A percentile compares a stretch with the other conserved stretches of the same genome.
These are phyloP conservation scores for Oryzias curvinotus DNA, from an alignment of 2,113 vertebrate genomes.

Conservation along the genomic window DNA sequence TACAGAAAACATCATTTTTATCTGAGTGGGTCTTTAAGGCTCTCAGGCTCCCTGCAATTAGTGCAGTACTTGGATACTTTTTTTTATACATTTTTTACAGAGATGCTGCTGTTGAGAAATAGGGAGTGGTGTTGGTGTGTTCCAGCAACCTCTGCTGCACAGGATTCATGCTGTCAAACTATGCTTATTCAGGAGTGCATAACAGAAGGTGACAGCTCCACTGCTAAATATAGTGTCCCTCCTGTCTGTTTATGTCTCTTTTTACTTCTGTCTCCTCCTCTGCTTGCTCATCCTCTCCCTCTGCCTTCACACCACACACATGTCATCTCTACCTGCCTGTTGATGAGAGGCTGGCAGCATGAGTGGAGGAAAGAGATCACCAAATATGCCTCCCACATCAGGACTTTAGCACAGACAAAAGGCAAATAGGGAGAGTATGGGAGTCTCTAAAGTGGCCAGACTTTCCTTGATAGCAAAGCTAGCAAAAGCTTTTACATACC, in stretches of 20 bases:
- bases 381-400: constrained; percentile 36
- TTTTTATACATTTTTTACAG: constrained; percentile 50
- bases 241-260: constrained; percentile 61
- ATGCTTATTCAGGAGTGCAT: constrained; percentile 69
- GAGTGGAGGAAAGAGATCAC: constrained; percentile 35
- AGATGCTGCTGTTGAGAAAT: constrained; percentile 35
- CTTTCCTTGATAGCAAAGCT: constrained; percentile 27
- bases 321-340: constrained; percentile 45
- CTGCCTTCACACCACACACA: constrained; percentile 47
- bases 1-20: too few relatives aligned
- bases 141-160: constrained; percentile 73
- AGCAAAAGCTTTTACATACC: constrained; percentile 15
- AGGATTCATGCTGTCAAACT: constrained; percentile 74
- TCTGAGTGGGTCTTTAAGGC: constrained; percentile 26
- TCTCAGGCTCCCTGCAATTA: constrained; percentile 59
- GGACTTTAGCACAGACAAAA: constrained; percentile 40
- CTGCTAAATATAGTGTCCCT: constrained; percentile 80
- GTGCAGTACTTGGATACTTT: constrained; percentile 52
- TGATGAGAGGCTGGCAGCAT: constrained; percentile 53
- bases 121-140: constrained; percentile 43
- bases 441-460: constrained; percentile 31
- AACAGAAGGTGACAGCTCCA: constrained; percentile 77
- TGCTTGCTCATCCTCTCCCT: constrained; percentile 47
- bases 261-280: constrained; percentile 49
- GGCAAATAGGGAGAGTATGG: background rate